Conservation (phyloP, 2,888 invertebrate species). For the Drosophila anomelani region DNA sequence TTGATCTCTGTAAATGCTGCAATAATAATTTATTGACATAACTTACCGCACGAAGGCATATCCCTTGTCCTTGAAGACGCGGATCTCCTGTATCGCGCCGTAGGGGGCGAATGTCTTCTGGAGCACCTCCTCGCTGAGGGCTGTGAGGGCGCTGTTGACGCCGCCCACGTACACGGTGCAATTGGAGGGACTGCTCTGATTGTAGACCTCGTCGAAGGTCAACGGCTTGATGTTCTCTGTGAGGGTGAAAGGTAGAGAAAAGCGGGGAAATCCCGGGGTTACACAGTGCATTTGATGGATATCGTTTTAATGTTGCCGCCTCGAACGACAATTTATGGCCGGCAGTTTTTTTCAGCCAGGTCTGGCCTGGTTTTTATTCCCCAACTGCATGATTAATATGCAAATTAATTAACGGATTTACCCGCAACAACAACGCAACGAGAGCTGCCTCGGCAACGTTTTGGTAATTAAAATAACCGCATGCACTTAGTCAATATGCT, state of each 20-base stretch:
- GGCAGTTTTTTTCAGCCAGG: conserved; percentile 15
- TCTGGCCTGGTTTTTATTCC: conserved; percentile 31
- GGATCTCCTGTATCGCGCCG: conserved; percentile 98
- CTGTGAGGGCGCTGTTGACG: conserved; percentile 88
- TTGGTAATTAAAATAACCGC: conserved; percentile 79
- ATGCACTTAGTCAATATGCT: conserved; percentile 70
- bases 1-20: neutral
- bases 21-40: too few species aligned
- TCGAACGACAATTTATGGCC: conserved; percentile 40
- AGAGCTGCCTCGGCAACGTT: conserved; percentile 55
- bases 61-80: conserved; percentile 99
- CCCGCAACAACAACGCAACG: conserved; percentile 53
- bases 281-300: conserved; percentile 32
- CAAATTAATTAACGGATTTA: conserved; percentile 79
- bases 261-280: conserved; percentile 5
- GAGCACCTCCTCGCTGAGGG: conserved; percentile 97
- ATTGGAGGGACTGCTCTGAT: conserved; percentile 98
- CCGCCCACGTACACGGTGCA: conserved; percentile 99
- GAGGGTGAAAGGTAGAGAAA: conserved; percentile 77
- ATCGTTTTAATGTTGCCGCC: conserved; percentile 38
- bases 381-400: conserved; percentile 78
- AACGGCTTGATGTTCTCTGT: conserved; percentile 95
- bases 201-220: conserved; percentile 99
- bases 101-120: conserved; percentile 98
- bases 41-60: conserved; percentile 97